Conservation (phyloP, 1,140 invertebrate genomes). For the Dendrolimus kikuchii region DNA sequence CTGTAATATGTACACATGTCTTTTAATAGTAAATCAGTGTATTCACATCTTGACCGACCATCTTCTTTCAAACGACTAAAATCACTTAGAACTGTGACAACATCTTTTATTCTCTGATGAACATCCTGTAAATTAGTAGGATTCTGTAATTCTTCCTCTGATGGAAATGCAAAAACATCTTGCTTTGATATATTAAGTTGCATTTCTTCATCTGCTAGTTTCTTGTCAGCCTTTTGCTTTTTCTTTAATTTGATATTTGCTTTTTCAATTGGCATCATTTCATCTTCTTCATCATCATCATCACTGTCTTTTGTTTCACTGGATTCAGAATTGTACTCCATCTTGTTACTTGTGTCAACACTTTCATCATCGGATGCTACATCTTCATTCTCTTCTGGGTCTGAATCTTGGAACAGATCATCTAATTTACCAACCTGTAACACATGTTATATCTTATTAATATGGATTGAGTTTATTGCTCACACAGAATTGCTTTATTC, state of each 20-base stretch:
- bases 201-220: constrained; percentile 87
- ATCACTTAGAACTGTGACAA: constrained; percentile 89
- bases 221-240: constrained; percentile 79
- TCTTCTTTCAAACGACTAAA: constrained; percentile 87
- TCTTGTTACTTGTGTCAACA: constrained; percentile 35
- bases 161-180: constrained; percentile 84
- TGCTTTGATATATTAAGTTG: constrained; percentile 82
- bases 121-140: constrained; percentile 86
- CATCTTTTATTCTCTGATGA: constrained; percentile 92
- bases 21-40: constrained; percentile 82
- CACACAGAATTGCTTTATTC: too few species aligned
- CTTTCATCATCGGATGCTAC: constrained; percentile 46
- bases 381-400: constrained; percentile 48
- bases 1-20: constrained; percentile 97
- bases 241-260: constrained; percentile 86
- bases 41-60: constrained; percentile 85
- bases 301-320: constrained; percentile 51
- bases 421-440: constrained; percentile 65
- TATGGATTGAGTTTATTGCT: too few species aligned
- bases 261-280: constrained; percentile 90
- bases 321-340: constrained; percentile 65
- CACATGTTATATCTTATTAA: constrained; percentile 5
- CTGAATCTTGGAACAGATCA: constrained; percentile 62
- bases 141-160: constrained; percentile 81
- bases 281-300: constrained; percentile 73